phyloP scores from a whole-genome alignment of 1,140 invertebrate species.

The Drosophila funebris region DNA sequence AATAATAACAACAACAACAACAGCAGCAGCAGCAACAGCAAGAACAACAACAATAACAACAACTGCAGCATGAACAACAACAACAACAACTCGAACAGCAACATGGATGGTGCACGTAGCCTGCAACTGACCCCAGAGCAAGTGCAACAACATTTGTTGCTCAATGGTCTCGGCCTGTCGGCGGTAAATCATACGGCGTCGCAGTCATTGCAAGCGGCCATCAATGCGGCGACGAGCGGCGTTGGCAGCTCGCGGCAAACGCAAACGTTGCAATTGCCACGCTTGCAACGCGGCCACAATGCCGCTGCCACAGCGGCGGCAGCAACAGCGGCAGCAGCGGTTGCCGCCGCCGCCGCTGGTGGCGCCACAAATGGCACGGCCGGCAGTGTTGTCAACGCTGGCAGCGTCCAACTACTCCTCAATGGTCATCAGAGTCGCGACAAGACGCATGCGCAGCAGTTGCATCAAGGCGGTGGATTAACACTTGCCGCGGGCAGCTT shows the following conservation, averaged over 20 bases:
- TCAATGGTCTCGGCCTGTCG: slow-evolving; percentile 69
- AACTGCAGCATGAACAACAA: slow-evolving; percentile 9
- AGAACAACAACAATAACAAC: slow-evolving; percentile 4
- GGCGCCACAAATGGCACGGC: slow-evolving; percentile 1
- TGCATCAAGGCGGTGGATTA: slow-evolving; percentile 30
- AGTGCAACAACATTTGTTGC: slow-evolving; percentile 65
- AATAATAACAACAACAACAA: slow-evolving; percentile 14
- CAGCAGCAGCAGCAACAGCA: not conserved
- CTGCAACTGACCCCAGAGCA: slow-evolving; percentile 66
- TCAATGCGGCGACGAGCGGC: slow-evolving; percentile 42
- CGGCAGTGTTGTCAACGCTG: not conserved
- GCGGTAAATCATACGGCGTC: slow-evolving; percentile 64
- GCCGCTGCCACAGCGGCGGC: slow-evolving; percentile 5
- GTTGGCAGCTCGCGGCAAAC: slow-evolving; percentile 31
- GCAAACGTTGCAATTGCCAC: slow-evolving; percentile 64
- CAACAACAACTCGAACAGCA: not conserved
- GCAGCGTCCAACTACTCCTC: slow-evolving; percentile 58
- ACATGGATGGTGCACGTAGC: slow-evolving; percentile 6
- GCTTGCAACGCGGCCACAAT: slow-evolving; percentile 53
- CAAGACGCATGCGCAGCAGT: slow-evolving; percentile 26
- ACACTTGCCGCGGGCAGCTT: slow-evolving; percentile 62
- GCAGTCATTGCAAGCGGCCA: slow-evolving; percentile 51
- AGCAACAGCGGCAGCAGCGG: not conserved
- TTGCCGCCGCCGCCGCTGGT: not conserved
- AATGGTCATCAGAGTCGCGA: slow-evolving; percentile 51